These are phyloP conservation scores for Tachina lurida DNA, from an alignment of 2,888 invertebrate species.

Conservation along the genomic window DNA sequence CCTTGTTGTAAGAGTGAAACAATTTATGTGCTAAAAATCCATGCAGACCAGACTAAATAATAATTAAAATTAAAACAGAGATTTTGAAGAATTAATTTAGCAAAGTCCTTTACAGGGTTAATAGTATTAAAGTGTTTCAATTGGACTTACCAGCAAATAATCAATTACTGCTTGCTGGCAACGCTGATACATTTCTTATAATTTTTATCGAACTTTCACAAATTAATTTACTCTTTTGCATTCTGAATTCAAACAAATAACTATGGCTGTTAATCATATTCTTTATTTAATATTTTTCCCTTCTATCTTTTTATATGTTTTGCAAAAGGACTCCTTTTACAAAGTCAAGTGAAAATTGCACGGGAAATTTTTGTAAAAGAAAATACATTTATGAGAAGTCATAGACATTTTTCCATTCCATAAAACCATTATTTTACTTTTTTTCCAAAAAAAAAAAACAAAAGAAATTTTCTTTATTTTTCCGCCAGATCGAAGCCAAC, in stretches of 20 bases:
- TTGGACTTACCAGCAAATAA: neutral
- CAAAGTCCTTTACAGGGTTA: neutral
- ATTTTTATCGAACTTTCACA: neutral
- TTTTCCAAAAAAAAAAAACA: neutral
- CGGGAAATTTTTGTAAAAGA: neutral
- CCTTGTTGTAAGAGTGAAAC: conserved; percentile 22
- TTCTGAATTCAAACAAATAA: neutral
- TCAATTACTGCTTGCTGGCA: too few species aligned
- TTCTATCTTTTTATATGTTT: neutral
- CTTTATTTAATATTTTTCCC: neutral
- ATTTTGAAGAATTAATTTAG: conserved; percentile 33
- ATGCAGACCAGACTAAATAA: conserved; percentile 12
- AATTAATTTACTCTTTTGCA: conserved; percentile 18
- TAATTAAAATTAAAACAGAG: conserved; percentile 15
- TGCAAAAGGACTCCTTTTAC: conserved; percentile 8
- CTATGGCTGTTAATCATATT: neutral
- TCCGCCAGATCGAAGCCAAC: conserved; percentile 26
- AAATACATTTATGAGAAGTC: conserved; percentile 1
- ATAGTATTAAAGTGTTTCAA: neutral
- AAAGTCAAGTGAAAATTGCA: conserved; percentile 20
- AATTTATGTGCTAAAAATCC: conserved; percentile 24
- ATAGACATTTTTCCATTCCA: conserved; percentile 58
- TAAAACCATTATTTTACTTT: conserved; percentile 56
- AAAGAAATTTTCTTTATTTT: conserved; percentile 41
- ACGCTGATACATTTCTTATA: neutral